These are phyloP conservation scores for Geophilus truncorum DNA, from an alignment of 2,888 invertebrate species.

Conservation along the genomic window DNA sequence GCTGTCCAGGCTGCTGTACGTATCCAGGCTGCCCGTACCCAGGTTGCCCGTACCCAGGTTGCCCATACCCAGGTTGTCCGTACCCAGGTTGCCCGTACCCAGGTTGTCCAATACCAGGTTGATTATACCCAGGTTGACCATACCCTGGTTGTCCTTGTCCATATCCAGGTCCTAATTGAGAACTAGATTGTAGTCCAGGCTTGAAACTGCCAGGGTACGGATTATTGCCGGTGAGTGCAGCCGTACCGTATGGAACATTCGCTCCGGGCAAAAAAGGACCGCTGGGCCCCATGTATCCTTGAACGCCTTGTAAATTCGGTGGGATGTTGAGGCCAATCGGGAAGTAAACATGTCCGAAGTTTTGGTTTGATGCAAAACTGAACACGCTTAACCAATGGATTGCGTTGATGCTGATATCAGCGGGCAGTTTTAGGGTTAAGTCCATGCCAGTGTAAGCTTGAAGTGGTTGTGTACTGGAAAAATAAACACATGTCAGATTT, in stretches of 20 bases:
- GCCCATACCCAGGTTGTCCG: background rate
- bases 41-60: slow-evolving; percentile 23
- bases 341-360: slow-evolving; percentile 34
- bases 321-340: slow-evolving; percentile 35
- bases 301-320: slow-evolving; percentile 34
- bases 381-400: slow-evolving; percentile 35
- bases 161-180: background rate
- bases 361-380: slow-evolving; percentile 32
- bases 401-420: slow-evolving; percentile 29
- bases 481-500: background rate
- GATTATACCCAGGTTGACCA: slow-evolving; percentile 8
- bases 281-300: slow-evolving; percentile 11
- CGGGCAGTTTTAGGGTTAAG: slow-evolving; percentile 34
- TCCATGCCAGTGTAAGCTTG: slow-evolving; percentile 35
- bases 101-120: background rate
- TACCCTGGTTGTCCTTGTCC: background rate
- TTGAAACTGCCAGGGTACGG: background rate
- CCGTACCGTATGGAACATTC: background rate
- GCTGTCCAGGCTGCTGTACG: background rate
- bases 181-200: background rate
- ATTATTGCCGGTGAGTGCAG: background rate
- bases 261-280: slow-evolving; percentile 11
- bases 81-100: slow-evolving; percentile 8
- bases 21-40: slow-evolving; percentile 30
- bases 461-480: slow-evolving; percentile 35